Percentiles rank a stretch among this genome's conserved stretches.
phyloP scores from a whole-genome alignment of 2,113 vertebrate species.

The Pristiophorus japonicus region DNA sequence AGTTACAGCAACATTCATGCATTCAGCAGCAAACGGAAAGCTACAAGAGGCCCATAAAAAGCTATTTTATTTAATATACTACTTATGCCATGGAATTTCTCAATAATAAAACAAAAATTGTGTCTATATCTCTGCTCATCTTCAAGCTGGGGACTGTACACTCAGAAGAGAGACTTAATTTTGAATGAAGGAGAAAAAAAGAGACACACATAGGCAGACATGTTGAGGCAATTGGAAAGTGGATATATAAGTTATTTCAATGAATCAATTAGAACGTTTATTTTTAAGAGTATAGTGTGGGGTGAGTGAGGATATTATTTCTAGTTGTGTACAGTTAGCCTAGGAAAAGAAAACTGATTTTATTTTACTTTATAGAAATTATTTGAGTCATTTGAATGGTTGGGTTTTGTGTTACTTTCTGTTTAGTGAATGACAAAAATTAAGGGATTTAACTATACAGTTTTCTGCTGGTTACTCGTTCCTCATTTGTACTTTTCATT shows the following conservation, averaged over 20 bases:
- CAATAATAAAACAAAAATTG: too few relatives aligned
- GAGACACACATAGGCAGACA: too few relatives aligned
- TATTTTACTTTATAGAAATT: too few relatives aligned
- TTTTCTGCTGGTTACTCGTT: neutral
- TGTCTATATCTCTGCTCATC: too few relatives aligned
- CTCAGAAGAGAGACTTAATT: too few relatives aligned
- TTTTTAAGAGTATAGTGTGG: neutral
- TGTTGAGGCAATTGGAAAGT: too few relatives aligned
- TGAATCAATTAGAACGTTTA: neutral
- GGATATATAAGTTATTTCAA: too few relatives aligned
- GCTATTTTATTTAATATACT: too few relatives aligned
- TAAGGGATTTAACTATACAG: neutral
- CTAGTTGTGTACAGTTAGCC: neutral
- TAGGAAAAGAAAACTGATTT: neutral
- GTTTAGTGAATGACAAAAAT: neutral
- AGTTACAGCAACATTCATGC: neutral
- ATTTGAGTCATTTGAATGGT: neutral
- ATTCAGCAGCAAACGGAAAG: neutral
- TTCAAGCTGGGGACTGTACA: too few relatives aligned
- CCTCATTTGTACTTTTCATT: neutral
- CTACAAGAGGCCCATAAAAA: neutral
- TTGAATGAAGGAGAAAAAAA: too few relatives aligned
- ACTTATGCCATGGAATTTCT: too few relatives aligned
- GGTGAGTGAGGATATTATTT: neutral
- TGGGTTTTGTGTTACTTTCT: neutral